phyloP scores from a whole-genome alignment of 2,113 vertebrate genomes.

The Lethenteron reissneri region DNA sequence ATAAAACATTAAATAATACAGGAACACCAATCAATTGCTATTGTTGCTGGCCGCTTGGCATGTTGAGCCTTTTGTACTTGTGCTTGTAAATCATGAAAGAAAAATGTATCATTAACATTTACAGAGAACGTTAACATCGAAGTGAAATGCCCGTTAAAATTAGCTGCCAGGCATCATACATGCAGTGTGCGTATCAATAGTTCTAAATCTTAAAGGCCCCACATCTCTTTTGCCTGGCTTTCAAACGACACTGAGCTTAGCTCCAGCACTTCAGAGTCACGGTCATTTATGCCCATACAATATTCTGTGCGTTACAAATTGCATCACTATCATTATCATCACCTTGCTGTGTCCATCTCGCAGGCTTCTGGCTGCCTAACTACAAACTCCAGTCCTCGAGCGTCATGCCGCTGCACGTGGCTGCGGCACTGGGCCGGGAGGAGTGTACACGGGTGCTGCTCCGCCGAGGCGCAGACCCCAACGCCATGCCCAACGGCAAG shows the following conservation, averaged over 20 bases:
- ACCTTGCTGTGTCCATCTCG: neutral
- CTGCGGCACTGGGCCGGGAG: conserved; percentile 52
- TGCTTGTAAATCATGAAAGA: too few relatives aligned
- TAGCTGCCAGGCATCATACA: too few relatives aligned
- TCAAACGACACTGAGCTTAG: neutral
- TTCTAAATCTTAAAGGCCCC: neutral
- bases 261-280: neutral
- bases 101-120: too few relatives aligned
- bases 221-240: neutral
- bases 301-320: neutral
- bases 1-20: too few relatives aligned
- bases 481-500: conserved; percentile 75
- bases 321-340: neutral
- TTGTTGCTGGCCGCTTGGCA: too few relatives aligned
- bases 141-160: too few relatives aligned
- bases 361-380: conserved; percentile 78
- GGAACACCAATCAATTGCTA: too few relatives aligned
- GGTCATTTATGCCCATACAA: neutral
- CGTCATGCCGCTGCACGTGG: conserved; percentile 67
- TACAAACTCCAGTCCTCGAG: conserved; percentile 76
- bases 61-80: too few relatives aligned
- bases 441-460: conserved; percentile 49
- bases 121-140: too few relatives aligned
- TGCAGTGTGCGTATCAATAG: neutral
- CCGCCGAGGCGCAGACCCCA: conserved; percentile 48